phyloP scores from a whole-genome alignment of 2,888 invertebrate species.

The Drosophila lutescens region DNA sequence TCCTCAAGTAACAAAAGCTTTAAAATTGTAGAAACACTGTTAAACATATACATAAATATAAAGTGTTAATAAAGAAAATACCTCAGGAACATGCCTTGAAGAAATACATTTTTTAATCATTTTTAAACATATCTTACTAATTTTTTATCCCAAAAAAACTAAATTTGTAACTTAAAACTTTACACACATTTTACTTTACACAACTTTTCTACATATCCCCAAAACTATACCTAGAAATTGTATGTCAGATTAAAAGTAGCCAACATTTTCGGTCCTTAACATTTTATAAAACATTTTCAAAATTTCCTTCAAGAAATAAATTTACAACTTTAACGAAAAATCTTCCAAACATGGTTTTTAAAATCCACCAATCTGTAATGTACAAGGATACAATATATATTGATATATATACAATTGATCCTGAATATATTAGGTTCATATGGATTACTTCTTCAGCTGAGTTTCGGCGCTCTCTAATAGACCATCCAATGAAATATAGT shows the following conservation, averaged over 20 bases:
- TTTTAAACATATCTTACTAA: background rate
- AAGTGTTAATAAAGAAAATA: constrained; percentile 10
- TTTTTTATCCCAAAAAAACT: background rate
- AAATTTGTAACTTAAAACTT: background rate
- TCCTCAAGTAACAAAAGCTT: constrained; percentile 5
- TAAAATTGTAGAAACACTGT: constrained; percentile 7
- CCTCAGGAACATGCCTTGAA: constrained; percentile 1
- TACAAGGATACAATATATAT: too few species aligned
- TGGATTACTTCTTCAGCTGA: background rate
- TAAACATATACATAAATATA: constrained; percentile 8
- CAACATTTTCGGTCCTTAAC: background rate
- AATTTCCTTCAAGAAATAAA: background rate
- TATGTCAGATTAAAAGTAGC: background rate
- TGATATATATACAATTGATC: too few species aligned
- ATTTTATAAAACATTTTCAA: background rate
- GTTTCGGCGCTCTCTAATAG: background rate
- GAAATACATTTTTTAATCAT: background rate
- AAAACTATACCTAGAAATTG: background rate
- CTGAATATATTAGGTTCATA: too few species aligned
- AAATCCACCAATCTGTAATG: background rate
- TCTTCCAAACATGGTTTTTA: background rate
- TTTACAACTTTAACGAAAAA: background rate
- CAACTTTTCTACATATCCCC: background rate
- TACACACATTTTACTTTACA: background rate
- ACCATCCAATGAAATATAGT: too few species aligned